Evolutionary conservation across 2,888 invertebrate species (phyloP).

Genomic region (Eutolmus rufibarbis): DNA sequence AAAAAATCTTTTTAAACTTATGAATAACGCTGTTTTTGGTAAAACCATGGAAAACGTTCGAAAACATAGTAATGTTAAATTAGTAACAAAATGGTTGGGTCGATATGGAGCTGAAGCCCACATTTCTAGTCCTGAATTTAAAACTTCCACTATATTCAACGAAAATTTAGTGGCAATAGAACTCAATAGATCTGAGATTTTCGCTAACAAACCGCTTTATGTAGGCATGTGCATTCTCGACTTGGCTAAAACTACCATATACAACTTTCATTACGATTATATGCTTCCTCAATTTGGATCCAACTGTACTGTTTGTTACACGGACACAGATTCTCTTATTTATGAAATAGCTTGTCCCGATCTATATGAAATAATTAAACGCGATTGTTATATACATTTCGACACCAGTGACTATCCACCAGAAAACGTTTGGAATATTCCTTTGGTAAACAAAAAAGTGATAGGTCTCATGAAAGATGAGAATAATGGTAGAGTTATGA

Average conservation of each 20-base stretch:
- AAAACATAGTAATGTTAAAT: conserved; percentile 46
- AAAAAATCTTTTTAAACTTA: neutral
- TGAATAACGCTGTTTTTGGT: conserved; percentile 32
- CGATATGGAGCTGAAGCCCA: conserved; percentile 43
- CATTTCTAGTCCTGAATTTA: conserved; percentile 40
- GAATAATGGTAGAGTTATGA: too few relatives aligned
- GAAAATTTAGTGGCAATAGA: conserved; percentile 1
- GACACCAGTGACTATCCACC: too few relatives aligned
- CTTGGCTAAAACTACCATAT: neutral
- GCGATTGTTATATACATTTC: too few relatives aligned
- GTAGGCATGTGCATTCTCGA: neutral
- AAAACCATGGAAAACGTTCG: conserved; percentile 50
- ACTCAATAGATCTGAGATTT: conserved; percentile 31
- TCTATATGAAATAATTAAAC: too few relatives aligned
- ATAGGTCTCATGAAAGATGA: too few relatives aligned
- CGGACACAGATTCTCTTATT: neutral
- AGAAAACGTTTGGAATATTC: too few relatives aligned
- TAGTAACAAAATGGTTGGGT: conserved; percentile 45
- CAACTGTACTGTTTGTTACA: neutral
- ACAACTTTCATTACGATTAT: neutral
- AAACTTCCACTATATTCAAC: conserved; percentile 26
- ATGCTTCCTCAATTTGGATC: neutral
- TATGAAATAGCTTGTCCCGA: neutral
- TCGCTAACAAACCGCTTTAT: conserved; percentile 46
- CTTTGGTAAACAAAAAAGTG: too few relatives aligned